These are phyloP conservation scores for Pachyramphus minor DNA, from an alignment of 2,113 vertebrate genomes.

Conservation along the genomic window DNA sequence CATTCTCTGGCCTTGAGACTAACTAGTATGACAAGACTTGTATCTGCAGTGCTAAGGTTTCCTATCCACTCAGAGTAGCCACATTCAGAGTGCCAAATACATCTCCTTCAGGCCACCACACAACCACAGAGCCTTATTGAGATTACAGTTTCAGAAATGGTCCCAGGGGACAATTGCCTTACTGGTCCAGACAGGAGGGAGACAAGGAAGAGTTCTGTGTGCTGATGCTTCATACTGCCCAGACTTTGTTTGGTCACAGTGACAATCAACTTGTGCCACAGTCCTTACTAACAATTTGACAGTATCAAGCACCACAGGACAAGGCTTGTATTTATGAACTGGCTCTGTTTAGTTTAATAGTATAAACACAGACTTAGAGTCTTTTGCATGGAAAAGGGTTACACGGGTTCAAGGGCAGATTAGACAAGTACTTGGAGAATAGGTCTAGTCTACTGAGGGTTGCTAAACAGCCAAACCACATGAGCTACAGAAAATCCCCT, in stretches of 20 bases:
- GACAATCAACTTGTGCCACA: background rate
- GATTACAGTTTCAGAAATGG: background rate
- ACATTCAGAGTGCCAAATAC: fast-evolving
- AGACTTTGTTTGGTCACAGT: background rate
- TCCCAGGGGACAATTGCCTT: background rate
- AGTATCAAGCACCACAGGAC: background rate
- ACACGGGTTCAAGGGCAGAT: background rate
- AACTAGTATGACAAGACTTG: background rate
- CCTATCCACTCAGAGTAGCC: background rate
- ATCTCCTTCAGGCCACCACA: background rate
- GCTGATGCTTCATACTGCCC: background rate
- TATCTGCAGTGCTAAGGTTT: background rate
- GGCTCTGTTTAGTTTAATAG: background rate
- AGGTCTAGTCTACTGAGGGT: background rate
- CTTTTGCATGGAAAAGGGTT: background rate
- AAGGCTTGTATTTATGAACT: background rate
- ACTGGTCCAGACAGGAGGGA: background rate
- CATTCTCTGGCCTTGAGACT: background rate
- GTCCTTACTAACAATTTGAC: background rate
- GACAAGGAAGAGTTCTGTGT: background rate
- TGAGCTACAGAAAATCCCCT: background rate
- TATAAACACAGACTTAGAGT: conserved; percentile 7
- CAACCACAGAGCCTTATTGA: background rate
- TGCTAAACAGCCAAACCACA: background rate
- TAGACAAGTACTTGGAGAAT: background rate